These are phyloP conservation scores for Vimba vimba DNA, from an alignment of 2,113 vertebrate species.

Conservation along the genomic window DNA sequence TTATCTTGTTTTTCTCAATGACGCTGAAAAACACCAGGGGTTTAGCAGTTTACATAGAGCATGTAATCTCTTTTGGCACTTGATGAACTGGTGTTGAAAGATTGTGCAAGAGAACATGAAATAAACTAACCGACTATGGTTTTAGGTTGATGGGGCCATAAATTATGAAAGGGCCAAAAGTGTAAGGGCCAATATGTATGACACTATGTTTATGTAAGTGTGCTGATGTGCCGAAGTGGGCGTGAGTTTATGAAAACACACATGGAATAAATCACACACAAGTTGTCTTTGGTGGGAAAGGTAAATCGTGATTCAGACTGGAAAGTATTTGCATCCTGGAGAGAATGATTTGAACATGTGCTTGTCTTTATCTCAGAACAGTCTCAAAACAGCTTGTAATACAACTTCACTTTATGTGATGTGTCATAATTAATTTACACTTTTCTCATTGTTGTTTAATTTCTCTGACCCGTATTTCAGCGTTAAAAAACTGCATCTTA, in stretches of 20 bases:
- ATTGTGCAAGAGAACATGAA: conserved; percentile 53
- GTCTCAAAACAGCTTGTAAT: not conserved
- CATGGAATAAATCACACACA: conserved; percentile 53
- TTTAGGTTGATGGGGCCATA: not conserved
- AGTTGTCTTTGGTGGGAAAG: conserved; percentile 53
- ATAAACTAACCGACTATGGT: conserved; percentile 47
- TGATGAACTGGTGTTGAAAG: conserved; percentile 51
- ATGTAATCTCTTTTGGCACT: conserved; percentile 59
- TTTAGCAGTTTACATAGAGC: conserved; percentile 51
- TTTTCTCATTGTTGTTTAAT: not conserved
- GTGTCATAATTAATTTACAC: not conserved
- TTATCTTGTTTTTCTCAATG: conserved; percentile 41
- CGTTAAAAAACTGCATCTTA: not conserved
- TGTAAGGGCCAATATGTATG: not conserved
- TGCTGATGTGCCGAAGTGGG: conserved; percentile 26
- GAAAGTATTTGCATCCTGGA: conserved; percentile 55
- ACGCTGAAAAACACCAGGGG: not conserved
- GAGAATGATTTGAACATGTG: conserved; percentile 51
- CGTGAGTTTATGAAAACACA: conserved; percentile 45
- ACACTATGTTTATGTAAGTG: not conserved
- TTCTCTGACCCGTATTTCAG: not conserved
- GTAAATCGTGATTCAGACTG: conserved; percentile 54
- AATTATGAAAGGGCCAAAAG: not conserved
- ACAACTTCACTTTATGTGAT: not conserved
- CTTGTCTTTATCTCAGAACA: conserved; percentile 32